phyloP scores from a whole-genome alignment of 2,888 invertebrate genomes.

The Dynastes tityus region DNA sequence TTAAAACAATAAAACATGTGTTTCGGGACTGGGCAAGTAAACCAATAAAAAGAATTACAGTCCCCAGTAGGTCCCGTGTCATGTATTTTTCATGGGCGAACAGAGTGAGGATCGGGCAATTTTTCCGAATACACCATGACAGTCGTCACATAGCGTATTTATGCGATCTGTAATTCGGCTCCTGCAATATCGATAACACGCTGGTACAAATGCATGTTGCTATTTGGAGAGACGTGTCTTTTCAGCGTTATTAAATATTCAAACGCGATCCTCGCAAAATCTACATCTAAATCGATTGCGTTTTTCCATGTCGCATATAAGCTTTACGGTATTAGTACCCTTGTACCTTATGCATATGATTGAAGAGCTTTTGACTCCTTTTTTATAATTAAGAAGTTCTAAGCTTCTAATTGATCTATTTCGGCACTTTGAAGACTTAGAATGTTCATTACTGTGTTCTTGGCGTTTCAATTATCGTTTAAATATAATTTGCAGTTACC shows the following conservation, averaged over 20 bases:
- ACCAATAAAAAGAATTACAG: slow-evolving; percentile 60
- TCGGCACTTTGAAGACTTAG: too few species aligned
- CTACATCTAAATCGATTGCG: slow-evolving; percentile 34
- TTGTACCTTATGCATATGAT: too few species aligned
- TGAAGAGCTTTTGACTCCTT: too few species aligned
- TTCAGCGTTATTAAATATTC: slow-evolving; percentile 45
- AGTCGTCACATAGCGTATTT: slow-evolving; percentile 67
- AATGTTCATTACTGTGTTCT: too few species aligned
- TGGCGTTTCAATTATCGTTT: too few species aligned
- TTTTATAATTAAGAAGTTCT: too few species aligned
- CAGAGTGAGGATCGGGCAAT: slow-evolving; percentile 58
- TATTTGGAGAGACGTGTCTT: slow-evolving; percentile 63
- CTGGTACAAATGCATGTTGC: slow-evolving; percentile 64
- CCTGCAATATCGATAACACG: slow-evolving; percentile 67
- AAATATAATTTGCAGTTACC: too few species aligned
- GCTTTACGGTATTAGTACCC: too few species aligned
- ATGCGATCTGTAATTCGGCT: slow-evolving; percentile 60
- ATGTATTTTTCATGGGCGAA: slow-evolving; percentile 60
- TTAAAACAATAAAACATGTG: slow-evolving; percentile 52
- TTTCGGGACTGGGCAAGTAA: slow-evolving; percentile 53
- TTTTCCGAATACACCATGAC: slow-evolving; percentile 64
- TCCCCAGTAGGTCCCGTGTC: slow-evolving; percentile 57
- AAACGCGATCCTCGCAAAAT: slow-evolving; percentile 34
- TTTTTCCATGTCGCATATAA: slow-evolving; percentile 3
- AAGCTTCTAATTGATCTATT: too few species aligned